Percentiles rank a stretch among this genome's conserved stretches.
Evolutionary conservation across 2,888 invertebrate species (phyloP).

Genomic region (Microctonus aethiopoides): DNA sequence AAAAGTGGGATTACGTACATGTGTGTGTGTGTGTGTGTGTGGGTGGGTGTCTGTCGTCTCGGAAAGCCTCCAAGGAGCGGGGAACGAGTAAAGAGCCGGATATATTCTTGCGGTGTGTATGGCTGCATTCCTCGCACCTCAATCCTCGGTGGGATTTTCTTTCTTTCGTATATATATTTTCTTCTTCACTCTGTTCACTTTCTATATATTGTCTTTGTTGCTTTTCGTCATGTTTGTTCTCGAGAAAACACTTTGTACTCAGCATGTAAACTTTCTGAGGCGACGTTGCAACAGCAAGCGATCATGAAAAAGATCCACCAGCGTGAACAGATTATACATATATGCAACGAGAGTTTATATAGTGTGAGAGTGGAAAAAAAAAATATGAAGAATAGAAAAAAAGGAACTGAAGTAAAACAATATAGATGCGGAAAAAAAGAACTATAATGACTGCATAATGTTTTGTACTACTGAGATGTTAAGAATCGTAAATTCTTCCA

Average conservation of each 20-base stretch:
- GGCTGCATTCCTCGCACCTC: not conserved
- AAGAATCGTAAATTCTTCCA: not conserved
- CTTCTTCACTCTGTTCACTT: not conserved
- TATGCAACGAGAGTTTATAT: not conserved
- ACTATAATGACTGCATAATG: slow-evolving; percentile 20
- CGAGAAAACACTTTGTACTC: slow-evolving; percentile 51
- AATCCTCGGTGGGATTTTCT: not conserved
- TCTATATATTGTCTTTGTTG: not conserved
- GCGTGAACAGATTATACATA: slow-evolving; percentile 1
- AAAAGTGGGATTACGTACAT: not conserved
- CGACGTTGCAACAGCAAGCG: slow-evolving; percentile 4
- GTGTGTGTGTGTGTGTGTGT: not conserved
- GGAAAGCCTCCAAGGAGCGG: slow-evolving; percentile 23
- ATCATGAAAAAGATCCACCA: slow-evolving; percentile 26
- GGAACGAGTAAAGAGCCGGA: not conserved
- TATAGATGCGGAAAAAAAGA: not conserved
- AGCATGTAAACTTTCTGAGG: slow-evolving; percentile 47
- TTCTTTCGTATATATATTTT: slow-evolving; percentile 3
- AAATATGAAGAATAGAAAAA: not conserved
- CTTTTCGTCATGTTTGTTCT: slow-evolving; percentile 7
- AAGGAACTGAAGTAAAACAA: slow-evolving; percentile 2
- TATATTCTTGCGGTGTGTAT: slow-evolving; percentile 2
- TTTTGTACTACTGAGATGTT: not conserved
- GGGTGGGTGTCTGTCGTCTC: not conserved
- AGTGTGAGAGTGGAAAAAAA: slow-evolving; percentile 10